phyloP scores from a whole-genome alignment of 2,113 vertebrate genomes.

The Barbus barbus region DNA sequence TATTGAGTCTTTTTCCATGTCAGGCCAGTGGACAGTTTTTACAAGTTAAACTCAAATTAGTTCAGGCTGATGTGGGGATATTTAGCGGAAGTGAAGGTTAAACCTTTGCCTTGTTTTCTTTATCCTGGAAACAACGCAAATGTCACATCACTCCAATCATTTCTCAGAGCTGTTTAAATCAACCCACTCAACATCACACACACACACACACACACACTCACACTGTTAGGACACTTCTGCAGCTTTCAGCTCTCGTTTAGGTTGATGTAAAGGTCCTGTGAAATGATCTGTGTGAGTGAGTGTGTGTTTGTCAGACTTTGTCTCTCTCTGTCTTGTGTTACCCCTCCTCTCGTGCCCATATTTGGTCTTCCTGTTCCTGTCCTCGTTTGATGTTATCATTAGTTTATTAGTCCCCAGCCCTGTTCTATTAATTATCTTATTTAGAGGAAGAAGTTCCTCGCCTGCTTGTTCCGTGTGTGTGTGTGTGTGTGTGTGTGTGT shows the following conservation, averaged over 20 bases:
- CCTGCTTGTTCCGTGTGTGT: no score
- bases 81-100: slow-evolving; percentile 28
- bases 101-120: slow-evolving; percentile 67
- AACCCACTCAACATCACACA: slow-evolving; percentile 38
- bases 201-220: slow-evolving; percentile 28
- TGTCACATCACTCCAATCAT: slow-evolving; percentile 62
- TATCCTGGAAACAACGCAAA: slow-evolving; percentile 60
- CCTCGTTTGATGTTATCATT: no score
- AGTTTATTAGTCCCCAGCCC: no score
- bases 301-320: no score
- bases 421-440: no score
- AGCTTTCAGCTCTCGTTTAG: slow-evolving; percentile 32
- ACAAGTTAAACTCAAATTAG: slow-evolving; percentile 26
- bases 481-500: no score
- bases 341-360: no score
- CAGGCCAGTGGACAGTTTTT: slow-evolving; percentile 25
- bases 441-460: no score
- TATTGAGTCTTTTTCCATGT: slow-evolving; percentile 3
- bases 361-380: no score
- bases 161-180: slow-evolving; percentile 50
- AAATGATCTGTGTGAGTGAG: neutral
- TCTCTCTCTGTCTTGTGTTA: no score
- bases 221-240: neutral
- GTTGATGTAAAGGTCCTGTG: slow-evolving; percentile 21
- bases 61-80: neutral